Evolutionary conservation across 2,888 invertebrate species (phyloP).

Genomic region (Drosophila imparisetae): DNA sequence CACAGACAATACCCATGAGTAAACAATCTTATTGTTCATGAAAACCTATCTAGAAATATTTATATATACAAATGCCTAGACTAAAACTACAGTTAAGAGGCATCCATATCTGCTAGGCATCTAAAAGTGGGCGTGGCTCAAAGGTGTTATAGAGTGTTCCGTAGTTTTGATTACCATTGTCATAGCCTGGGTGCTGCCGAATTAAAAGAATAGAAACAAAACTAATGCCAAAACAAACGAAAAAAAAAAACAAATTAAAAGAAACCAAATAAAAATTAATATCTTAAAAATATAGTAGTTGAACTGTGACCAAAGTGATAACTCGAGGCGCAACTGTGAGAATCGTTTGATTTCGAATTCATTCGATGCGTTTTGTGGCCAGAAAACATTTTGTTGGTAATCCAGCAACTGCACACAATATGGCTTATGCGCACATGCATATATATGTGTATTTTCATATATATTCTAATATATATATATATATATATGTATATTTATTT

Average conservation of each 20-base stretch:
- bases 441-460: slow-evolving; percentile 1
- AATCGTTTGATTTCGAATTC: slow-evolving; percentile 60
- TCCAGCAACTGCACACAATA: slow-evolving; percentile 31
- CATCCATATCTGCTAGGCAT: not conserved
- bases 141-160: slow-evolving; percentile 25
- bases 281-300: slow-evolving; percentile 2
- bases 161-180: slow-evolving; percentile 84
- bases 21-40: not conserved
- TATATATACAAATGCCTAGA: not conserved
- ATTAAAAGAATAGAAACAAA: slow-evolving; percentile 36
- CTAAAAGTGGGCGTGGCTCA: slow-evolving; percentile 9
- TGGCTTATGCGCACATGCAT: slow-evolving; percentile 10
- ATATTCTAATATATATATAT: slow-evolving; percentile 1
- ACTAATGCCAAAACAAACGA: slow-evolving; percentile 26
- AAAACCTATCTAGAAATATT: not conserved
- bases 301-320: slow-evolving; percentile 24
- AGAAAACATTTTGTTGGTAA: slow-evolving; percentile 28
- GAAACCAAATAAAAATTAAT: slow-evolving; percentile 8
- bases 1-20: not conserved
- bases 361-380: slow-evolving; percentile 53
- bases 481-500: not conserved
- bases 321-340: slow-evolving; percentile 64
- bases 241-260: slow-evolving; percentile 1
- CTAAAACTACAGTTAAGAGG: not conserved
- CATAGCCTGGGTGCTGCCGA: slow-evolving; percentile 75